Base-by-base conservation (phyloP, 1,140 invertebrate species). In the Bombus ignitus region DNA sequence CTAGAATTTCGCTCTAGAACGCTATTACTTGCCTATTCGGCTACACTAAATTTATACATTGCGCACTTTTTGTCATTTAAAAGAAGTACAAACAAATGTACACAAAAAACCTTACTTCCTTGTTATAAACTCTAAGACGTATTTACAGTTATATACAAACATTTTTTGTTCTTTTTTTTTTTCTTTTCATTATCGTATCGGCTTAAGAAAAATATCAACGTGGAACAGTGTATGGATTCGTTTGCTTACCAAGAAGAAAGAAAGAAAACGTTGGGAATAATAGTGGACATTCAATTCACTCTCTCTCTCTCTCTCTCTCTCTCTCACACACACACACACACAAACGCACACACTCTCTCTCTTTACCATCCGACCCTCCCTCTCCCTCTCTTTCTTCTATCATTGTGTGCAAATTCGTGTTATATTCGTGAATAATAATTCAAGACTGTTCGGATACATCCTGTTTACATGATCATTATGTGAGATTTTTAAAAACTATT, bases 61-160 rank as follows among this genome's bases (percentile, higher is more conserved):
- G 83, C 83, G 82, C 76, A 42, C 71, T 81, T 83, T 88, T 78
- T 81, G 85, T 93, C 83, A 70, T 85, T 85, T 94, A 93, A 92
- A 94, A 94, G 94, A 94, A 94, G 92, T 94, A 94, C 93, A 95
- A 94, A 94, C 91, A 93, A 93, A 94, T 94, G 93, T 94, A 94
- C 93, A 94, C 90, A 93, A 94, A 94, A 94, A 90, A 90, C 90
- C 86, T 92, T 90, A 88, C 87, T 86, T 93, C 90, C 85, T 90
- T 89, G 84, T 92, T 92, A 93, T 88, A 93, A 92, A 93, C 87
- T 91, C 90, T 94, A 94, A 71, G 86, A 75, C 85, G 70, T 94
- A 94, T 94, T 92, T 94, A 94, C 94, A 94, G 73, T 85, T 94
- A 94, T 94, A 70, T 94, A 94, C 93, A 94, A 91, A 91, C 74